Evolutionary conservation across 2,113 vertebrate species (phyloP).

Genomic region (Sclerurus mexicanus): DNA sequence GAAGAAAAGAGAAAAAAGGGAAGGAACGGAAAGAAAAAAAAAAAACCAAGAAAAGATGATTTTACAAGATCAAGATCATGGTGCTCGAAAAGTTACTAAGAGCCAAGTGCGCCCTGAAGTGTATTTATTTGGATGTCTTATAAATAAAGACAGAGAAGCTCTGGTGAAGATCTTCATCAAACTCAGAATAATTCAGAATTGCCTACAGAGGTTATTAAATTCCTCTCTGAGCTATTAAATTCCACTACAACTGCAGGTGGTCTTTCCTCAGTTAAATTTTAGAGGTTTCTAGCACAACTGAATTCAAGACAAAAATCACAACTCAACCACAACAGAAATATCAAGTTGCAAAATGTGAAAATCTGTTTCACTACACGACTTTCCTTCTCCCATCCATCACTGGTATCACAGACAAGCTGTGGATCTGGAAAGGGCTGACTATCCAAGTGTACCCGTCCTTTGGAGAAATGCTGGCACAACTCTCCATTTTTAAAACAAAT

Average conservation of each 20-base stretch:
- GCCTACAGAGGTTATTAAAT: not conserved
- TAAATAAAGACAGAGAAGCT: not conserved
- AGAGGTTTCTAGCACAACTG: not conserved
- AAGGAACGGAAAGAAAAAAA: fast-evolving
- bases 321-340: not conserved
- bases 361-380: not conserved
- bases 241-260: not conserved
- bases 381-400: not conserved
- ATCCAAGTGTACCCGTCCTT: no score
- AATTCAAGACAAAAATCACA: not conserved
- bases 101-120: not conserved
- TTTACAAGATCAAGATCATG: not conserved
- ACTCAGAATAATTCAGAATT: not conserved
- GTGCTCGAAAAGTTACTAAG: not conserved
- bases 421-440: no score
- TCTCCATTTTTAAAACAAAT: no score
- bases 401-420: no score
- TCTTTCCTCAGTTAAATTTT: not conserved
- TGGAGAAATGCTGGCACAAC: no score
- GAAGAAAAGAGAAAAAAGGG: not conserved
- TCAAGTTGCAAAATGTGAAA: not conserved
- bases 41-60: fast-evolving
- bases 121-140: not conserved
- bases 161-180: not conserved
- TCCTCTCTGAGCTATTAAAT: not conserved